These are phyloP conservation scores for Gambusia yucatana DNA, from an alignment of 2,797 vertebrate genomes.

Conservation along the genomic window DNA sequence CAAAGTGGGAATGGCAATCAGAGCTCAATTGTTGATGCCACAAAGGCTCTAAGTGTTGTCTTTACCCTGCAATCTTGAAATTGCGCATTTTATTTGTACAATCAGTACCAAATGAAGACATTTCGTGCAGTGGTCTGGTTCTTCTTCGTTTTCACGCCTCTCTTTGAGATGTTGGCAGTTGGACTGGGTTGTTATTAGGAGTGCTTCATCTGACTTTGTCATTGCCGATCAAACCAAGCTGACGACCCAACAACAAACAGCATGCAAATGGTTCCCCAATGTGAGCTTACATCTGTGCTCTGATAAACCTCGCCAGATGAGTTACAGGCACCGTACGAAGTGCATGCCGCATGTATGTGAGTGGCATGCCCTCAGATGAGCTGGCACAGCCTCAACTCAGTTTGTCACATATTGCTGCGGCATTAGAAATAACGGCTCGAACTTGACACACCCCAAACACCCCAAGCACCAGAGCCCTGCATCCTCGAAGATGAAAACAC, in stretches of 20 bases:
- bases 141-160: slow-evolving; percentile 37
- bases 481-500: slow-evolving; percentile 42
- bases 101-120: slow-evolving; percentile 40
- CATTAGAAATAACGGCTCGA: slow-evolving; percentile 55
- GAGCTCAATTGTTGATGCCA: slow-evolving; percentile 14
- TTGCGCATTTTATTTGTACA: slow-evolving; percentile 40
- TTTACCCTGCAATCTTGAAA: slow-evolving; percentile 36
- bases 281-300: slow-evolving; percentile 61
- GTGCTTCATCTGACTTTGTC: slow-evolving; percentile 67
- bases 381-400: slow-evolving; percentile 22
- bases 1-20: slow-evolving; percentile 36
- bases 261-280: slow-evolving; percentile 60
- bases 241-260: slow-evolving; percentile 59
- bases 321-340: neutral
- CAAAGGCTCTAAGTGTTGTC: slow-evolving; percentile 18
- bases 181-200: slow-evolving; percentile 57
- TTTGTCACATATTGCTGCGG: slow-evolving; percentile 42
- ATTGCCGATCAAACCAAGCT: slow-evolving; percentile 65
- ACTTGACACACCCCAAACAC: slow-evolving; percentile 32
- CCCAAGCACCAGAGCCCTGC: slow-evolving; percentile 1
- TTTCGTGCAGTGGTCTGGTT: slow-evolving; percentile 47
- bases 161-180: slow-evolving; percentile 41
- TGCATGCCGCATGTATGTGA: slow-evolving; percentile 33
- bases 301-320: slow-evolving; percentile 24
- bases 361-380: slow-evolving; percentile 5